Evolutionary conservation across 1,140 invertebrate species (phyloP).

Genomic region (Neodiprion lecontei): DNA sequence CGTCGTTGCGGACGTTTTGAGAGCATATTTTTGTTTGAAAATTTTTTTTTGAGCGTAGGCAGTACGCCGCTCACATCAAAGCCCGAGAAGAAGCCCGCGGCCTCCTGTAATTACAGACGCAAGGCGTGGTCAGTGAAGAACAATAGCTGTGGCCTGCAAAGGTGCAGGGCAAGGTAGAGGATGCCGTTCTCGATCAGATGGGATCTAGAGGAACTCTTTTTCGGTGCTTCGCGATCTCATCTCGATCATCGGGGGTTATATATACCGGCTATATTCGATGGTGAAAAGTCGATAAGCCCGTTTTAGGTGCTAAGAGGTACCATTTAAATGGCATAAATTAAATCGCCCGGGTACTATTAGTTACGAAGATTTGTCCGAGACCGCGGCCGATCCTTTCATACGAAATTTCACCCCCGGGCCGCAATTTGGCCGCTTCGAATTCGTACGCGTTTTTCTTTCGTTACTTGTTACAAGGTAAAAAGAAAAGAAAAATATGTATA

Average conservation of each 20-base stretch:
- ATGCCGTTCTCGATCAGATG: conserved; percentile 40
- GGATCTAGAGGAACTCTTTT: conserved; percentile 49
- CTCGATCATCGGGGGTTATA: conserved; percentile 44
- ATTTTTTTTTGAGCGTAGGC: not conserved
- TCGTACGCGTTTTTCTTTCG: no score
- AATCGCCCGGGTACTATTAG: conserved; percentile 9
- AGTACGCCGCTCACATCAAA: conserved; percentile 51
- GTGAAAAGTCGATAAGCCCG: conserved; percentile 55
- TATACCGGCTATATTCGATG: conserved; percentile 30
- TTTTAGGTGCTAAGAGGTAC: conserved; percentile 57
- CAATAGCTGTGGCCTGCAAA: conserved; percentile 51
- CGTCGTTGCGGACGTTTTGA: no score
- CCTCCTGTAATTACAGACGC: conserved; percentile 62
- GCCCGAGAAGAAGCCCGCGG: conserved; percentile 27
- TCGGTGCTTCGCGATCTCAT: conserved; percentile 49
- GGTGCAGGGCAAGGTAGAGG: not conserved
- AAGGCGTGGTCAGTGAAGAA: conserved; percentile 59
- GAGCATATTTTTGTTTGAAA: no score
- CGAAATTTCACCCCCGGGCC: not conserved
- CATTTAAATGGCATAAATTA: conserved; percentile 50
- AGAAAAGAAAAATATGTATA: no score
- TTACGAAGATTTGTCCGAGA: no score
- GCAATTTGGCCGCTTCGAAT: no score
- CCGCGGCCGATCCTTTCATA: not conserved
- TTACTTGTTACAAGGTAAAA: no score